phyloP scores from a whole-genome alignment of 2,797 vertebrate genomes.

The Nannoperca obscura region DNA sequence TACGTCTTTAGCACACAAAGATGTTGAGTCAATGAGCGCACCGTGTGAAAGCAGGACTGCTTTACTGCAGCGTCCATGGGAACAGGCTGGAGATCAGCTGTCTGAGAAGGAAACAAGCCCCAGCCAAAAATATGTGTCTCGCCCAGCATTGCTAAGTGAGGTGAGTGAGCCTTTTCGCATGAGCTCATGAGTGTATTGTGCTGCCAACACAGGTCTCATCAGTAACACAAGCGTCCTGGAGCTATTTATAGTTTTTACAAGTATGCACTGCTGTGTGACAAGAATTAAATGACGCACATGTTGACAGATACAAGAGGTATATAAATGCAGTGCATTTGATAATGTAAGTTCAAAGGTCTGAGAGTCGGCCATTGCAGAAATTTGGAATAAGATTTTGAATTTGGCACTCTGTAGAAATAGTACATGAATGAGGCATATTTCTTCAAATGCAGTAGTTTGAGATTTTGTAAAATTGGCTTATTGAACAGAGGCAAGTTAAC shows the following conservation, averaged over 20 bases:
- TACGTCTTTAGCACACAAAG: constrained; percentile 32
- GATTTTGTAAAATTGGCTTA: background rate
- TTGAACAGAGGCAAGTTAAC: background rate
- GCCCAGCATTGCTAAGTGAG: constrained; percentile 58
- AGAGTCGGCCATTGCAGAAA: background rate
- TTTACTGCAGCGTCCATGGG: constrained; percentile 44
- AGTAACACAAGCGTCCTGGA: constrained; percentile 73
- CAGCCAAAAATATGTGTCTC: constrained; percentile 53
- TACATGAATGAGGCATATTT: background rate
- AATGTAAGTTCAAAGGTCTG: constrained; percentile 7
- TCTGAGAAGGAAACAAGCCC: constrained; percentile 62
- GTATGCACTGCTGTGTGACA: constrained; percentile 68
- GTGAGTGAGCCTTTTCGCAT: constrained; percentile 83
- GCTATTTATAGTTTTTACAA: constrained; percentile 88
- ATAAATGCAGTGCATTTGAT: constrained; percentile 25
- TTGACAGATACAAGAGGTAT: constrained; percentile 66
- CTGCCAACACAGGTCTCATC: constrained; percentile 73
- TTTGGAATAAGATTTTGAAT: background rate
- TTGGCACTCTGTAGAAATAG: background rate
- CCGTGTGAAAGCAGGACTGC: constrained; percentile 30
- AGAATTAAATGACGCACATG: constrained; percentile 72
- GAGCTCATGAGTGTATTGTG: constrained; percentile 83
- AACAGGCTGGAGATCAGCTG: constrained; percentile 50
- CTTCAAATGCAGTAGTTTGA: background rate
- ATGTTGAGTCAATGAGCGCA: constrained; percentile 11